Evolutionary conservation across 2,888 invertebrate species (phyloP).

Genomic region (Drosophila paramelanica): DNA sequence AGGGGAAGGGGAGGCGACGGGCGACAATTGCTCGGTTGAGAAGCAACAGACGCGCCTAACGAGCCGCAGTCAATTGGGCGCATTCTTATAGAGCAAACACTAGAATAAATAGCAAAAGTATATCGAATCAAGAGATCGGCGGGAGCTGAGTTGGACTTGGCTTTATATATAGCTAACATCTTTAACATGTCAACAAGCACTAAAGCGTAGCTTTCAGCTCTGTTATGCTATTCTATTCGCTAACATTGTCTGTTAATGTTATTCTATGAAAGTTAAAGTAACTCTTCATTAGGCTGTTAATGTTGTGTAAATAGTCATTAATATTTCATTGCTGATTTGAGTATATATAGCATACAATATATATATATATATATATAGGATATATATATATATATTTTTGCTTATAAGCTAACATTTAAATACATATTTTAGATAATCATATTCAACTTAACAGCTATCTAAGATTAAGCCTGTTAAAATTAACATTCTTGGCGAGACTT

Average conservation of each 20-base stretch:
- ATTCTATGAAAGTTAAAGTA: no score
- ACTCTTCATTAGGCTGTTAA: no score
- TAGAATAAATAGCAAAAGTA: conserved; percentile 9
- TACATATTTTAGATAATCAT: no score
- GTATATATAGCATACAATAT: no score
- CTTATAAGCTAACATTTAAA: no score
- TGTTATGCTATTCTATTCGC: background rate
- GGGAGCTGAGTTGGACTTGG: background rate
- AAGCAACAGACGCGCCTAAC: conserved; percentile 45
- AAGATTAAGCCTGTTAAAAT: background rate
- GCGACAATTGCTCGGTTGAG: conserved; percentile 18
- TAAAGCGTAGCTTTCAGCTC: background rate
- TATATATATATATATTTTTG: no score
- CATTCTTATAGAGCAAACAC: conserved; percentile 21
- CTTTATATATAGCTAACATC: background rate
- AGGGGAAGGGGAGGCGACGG: background rate
- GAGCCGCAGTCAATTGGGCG: conserved; percentile 48
- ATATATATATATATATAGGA: no score
- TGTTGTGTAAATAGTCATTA: no score
- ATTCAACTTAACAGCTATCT: no score
- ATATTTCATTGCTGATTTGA: no score
- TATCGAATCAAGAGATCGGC: background rate
- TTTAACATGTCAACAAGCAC: background rate
- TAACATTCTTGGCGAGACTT: background rate
- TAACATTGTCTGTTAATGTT: background rate